phyloP scores from a whole-genome alignment of 23 tunicate genomes.

The Styela clava region DNA sequence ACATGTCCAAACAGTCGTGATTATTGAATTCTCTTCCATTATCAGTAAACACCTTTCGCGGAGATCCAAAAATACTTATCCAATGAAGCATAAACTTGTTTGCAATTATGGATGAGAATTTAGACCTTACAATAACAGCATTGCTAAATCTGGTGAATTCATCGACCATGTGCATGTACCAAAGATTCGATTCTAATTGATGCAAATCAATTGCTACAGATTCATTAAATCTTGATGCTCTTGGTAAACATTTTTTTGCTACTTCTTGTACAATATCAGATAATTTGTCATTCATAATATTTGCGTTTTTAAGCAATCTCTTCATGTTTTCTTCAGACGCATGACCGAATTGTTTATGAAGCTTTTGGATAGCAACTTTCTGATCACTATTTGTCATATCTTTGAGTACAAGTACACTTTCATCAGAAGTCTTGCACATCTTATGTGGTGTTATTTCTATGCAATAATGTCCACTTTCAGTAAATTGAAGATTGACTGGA shows the following conservation, averaged over 20 bases:
- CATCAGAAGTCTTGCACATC: neutral
- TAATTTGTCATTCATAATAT: conserved; percentile 1
- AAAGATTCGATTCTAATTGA: conserved; percentile 10
- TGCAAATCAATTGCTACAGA: conserved; percentile 30
- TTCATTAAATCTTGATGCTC: conserved; percentile 17
- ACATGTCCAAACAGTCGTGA: conserved; percentile 20
- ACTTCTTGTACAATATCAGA: conserved; percentile 1
- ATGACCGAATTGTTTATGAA: conserved; percentile 31
- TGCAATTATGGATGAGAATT: conserved; percentile 13
- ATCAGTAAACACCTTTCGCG: conserved; percentile 7
- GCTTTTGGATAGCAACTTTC: neutral
- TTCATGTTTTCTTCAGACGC: conserved; percentile 12
- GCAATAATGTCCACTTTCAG: conserved; percentile 32
- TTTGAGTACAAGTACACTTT: neutral
- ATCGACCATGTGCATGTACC: conserved; percentile 38
- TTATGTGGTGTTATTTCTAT: conserved; percentile 12
- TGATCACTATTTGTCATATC: neutral
- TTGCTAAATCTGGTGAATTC: conserved; percentile 17
- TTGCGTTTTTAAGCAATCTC: conserved; percentile 10
- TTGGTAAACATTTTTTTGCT: conserved; percentile 4
- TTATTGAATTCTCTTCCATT: conserved; percentile 31
- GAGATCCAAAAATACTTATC: conserved; percentile 28
- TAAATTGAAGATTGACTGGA: neutral
- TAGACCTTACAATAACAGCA: conserved; percentile 26
- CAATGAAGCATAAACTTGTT: conserved; percentile 17